Conservation (phyloP, 2,113 vertebrate genomes). For the Rhegmatorhina hoffmannsi region DNA sequence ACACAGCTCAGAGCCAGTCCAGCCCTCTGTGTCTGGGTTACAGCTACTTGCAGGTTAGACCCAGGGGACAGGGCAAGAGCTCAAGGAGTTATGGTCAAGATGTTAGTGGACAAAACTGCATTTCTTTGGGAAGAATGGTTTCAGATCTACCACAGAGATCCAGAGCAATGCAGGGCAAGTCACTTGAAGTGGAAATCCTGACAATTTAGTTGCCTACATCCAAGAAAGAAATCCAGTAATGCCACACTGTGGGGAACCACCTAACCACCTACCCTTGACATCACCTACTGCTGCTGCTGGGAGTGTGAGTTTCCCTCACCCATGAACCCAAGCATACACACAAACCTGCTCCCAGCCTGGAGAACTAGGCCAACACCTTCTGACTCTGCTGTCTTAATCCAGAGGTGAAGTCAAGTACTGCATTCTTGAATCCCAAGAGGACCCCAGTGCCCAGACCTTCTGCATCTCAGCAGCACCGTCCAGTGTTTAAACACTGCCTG, state of each 20-base stretch:
- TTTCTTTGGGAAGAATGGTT: not conserved
- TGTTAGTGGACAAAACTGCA: not conserved
- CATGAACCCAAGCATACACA: accelerated
- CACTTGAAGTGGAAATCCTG: not conserved
- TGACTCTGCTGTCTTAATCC: not conserved
- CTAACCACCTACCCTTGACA: not conserved
- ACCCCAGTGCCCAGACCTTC: not conserved
- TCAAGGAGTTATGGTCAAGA: not conserved
- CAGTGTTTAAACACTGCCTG: not conserved
- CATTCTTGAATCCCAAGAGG: not conserved
- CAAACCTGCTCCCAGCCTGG: not conserved
- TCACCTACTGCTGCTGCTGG: not conserved
- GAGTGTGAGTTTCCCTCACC: not conserved
- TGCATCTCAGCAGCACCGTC: not conserved
- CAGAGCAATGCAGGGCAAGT: not conserved
- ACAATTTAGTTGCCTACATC: not conserved
- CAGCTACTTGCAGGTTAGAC: not conserved
- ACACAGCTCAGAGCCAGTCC: not conserved
- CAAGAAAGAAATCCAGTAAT: not conserved
- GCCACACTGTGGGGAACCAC: not conserved
- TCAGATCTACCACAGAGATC: not conserved
- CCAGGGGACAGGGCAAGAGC: not conserved
- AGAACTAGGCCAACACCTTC: not conserved
- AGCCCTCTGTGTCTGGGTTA: not conserved
- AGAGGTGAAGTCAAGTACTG: not conserved